Base-by-base conservation (phyloP, 2,113 vertebrate genomes). In the Lophura nycthemera region DNA sequence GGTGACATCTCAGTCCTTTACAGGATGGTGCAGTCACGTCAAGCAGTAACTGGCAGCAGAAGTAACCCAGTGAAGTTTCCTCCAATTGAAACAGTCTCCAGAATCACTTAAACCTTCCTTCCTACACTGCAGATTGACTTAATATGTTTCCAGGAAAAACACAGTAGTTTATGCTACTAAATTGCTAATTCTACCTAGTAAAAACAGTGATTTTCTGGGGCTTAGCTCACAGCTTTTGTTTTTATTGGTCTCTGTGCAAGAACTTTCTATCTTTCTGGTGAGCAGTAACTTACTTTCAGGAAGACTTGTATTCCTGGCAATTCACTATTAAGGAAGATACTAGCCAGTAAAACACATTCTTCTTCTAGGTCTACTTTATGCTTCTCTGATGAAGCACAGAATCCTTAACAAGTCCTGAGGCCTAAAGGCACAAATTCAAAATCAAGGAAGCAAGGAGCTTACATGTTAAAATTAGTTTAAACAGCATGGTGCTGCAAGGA, bases 1-100 rank as follows among this genome's bases (percentile, higher is more conserved):
- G 29, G 79, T 57, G 83, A 80, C 52, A 65, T 70, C 88, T 94
- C 85, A 89, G 93, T 70, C 88, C 75, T 64, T 91, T n/a, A 29
- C 34, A 86, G 61, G 83, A 54, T 1, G 7, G 42, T 70, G 64
- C 69, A 91, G 85, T 30, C 52, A 91, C 56, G 56, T 34, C 67
- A 89, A 85, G 65, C 67, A 85, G 48, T 40, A 76, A 74, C 43
- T 47, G 83, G 70, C 61, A 93, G 77, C 48, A 86, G 12, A 86
- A 93, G 73, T n/a, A 52, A 88, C 76, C 47, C 19, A 73, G 16
- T 38, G 38, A 61, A 48, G 57, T 13, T 54, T 90, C n/a, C 52
- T 81, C 43, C 45, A 69, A 24, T 2, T 50, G 32, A 70, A 64
- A 57, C 36, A 64, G 54, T 61, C 36, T 13, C 63, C 59, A 6